Conservation (phyloP, 2,888 invertebrate species). For the Scrobipalpa atriplicella region DNA sequence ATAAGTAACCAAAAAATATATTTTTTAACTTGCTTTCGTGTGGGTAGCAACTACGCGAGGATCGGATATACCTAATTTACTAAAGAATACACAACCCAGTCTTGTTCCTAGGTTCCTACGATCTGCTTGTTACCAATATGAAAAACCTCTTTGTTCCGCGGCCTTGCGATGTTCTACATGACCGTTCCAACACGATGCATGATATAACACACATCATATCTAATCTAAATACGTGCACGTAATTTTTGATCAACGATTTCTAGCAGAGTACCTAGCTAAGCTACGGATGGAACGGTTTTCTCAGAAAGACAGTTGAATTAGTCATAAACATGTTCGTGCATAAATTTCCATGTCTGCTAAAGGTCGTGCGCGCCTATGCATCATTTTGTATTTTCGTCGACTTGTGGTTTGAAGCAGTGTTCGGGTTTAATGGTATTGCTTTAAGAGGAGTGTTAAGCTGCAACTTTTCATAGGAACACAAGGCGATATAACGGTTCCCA, state of each 20-base stretch:
- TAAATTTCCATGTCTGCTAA: constrained; percentile 8
- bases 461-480: no score
- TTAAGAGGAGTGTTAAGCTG: not conserved
- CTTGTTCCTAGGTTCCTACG: not conserved
- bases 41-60: not conserved
- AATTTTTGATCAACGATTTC: not conserved
- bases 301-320: constrained; percentile 7
- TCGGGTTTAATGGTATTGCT: not conserved
- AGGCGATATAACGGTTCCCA: no score
- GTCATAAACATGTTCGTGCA: constrained; percentile 17
- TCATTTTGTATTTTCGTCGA: not conserved
- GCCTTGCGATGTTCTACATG: constrained; percentile 24
- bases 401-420: not conserved
- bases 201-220: not conserved
- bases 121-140: constrained; percentile 9
- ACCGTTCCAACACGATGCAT: not conserved
- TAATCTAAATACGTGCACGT: no score
- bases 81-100: not conserved
- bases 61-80: not conserved
- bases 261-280: not conserved
- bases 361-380: not conserved
- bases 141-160: constrained; percentile 31
- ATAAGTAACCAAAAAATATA: not conserved
- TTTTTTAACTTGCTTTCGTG: not conserved
- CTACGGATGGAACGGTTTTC: not conserved